Evolutionary conservation across 2,888 invertebrate genomes (phyloP), one percentile per base, ranked within the genome.

Genomic region (Mechanitis mazaeus): DNA sequence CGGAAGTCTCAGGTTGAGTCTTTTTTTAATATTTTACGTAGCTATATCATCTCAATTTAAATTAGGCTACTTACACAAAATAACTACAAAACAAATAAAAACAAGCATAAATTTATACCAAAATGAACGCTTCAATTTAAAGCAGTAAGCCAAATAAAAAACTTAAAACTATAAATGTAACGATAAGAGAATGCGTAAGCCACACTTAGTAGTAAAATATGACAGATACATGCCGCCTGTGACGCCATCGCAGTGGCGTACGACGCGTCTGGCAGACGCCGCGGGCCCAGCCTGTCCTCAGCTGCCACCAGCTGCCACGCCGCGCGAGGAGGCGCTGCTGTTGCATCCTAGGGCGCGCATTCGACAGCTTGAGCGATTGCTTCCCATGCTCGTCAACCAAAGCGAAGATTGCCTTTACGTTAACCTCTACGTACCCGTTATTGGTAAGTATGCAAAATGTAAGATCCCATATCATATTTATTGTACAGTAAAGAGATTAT

Each of bases 391-490:
- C 64, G 93, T 94, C 76, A 96, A 98, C 83, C 98, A 98, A 91
- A 97, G 96, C 84, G 99, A 99, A 91, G 98, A 99, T 92, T 99
- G 99, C 84, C 94, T 99, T 75, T 98, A 97, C 85, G 94, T 99
- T 81, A 99, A 99, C 91, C 93, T 99, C 72, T 99, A 97, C 91
- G 96, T 97, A 69, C 98, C 98, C 68, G 93, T 95, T 75, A 92
- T 77, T 70, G 87, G 87, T 87, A 59, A 63, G 70, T 58, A 20
- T 11, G 9, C 11, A 9, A 42, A 31, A 54, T 31, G 46, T 53
- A 46, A 45, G 31, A 45, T 55, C 1, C n/a, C 20, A 20, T 20
- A 20, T 20, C 20, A 20, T 20, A 20, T 20, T 20, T 20, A 20
- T 20, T 20, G 20, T 20, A 20, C 20, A 20, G 20, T 20, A 20